Evolutionary conservation across 2,797 vertebrate genomes (phyloP).

Genomic region (Zenarchopterus dispar): DNA sequence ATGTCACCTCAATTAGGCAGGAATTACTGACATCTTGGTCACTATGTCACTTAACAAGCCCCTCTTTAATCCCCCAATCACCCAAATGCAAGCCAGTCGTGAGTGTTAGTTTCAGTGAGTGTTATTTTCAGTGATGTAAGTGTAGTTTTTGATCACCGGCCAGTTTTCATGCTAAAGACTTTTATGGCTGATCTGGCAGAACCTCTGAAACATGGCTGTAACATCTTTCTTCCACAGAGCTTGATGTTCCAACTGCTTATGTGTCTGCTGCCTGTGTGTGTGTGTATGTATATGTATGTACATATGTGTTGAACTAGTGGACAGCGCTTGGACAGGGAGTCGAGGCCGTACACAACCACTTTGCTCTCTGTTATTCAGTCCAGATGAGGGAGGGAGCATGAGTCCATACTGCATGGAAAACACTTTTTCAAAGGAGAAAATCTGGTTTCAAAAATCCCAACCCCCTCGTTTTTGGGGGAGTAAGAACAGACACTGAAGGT

Average conservation of each 20-base stretch:
- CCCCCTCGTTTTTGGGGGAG: slow-evolving; percentile 12
- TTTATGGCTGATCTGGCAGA: slow-evolving; percentile 79
- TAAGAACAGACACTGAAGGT: slow-evolving; percentile 48
- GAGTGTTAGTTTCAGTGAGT: slow-evolving; percentile 63
- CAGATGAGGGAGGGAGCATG: slow-evolving; percentile 79
- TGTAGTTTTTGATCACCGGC: slow-evolving; percentile 74
- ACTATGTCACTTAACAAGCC: slow-evolving; percentile 63
- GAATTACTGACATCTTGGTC: slow-evolving; percentile 58
- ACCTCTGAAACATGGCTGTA: slow-evolving; percentile 70
- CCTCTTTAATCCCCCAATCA: slow-evolving; percentile 60
- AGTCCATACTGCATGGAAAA: slow-evolving; percentile 71
- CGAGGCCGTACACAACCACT: slow-evolving; percentile 59
- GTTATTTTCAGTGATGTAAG: slow-evolving; percentile 77
- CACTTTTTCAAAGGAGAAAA: slow-evolving; percentile 85
- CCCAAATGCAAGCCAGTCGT: slow-evolving; percentile 44
- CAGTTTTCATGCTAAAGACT: slow-evolving; percentile 72
- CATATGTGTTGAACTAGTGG: slow-evolving; percentile 40
- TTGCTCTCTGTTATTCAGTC: slow-evolving; percentile 76
- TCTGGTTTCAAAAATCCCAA: slow-evolving; percentile 72
- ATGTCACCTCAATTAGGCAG: slow-evolving; percentile 40
- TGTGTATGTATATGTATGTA: slow-evolving; percentile 12
- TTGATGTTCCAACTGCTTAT: slow-evolving; percentile 57
- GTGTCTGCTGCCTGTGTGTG: slow-evolving; percentile 26
- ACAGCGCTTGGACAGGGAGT: slow-evolving; percentile 63
- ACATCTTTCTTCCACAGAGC: slow-evolving; percentile 70